Base-by-base conservation (phyloP, 1,140 invertebrate genomes). In the Drosophila lowei region DNA sequence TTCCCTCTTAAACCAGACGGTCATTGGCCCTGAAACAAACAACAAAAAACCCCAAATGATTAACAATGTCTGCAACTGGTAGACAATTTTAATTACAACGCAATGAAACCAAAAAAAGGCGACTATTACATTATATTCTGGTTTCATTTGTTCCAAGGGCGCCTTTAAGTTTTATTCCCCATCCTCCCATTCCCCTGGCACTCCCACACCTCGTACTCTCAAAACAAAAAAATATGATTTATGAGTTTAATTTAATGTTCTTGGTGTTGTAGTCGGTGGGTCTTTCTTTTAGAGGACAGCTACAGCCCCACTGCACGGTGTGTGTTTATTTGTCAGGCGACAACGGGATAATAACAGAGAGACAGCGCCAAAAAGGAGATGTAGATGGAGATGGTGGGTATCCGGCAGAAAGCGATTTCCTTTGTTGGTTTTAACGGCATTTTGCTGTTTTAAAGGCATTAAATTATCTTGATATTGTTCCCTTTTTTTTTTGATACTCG, bases 181-280 rank as follows among this genome's bases (percentile, higher is more conserved):
- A 72, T 62, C 46, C 56, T 30, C 58, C 25, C 28, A 30, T 0
- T 3, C 25, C 47, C 34, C 15, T 43, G 61, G 68, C 41, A 44
- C 65, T 21, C 54, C 16, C 56, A 42, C 57, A 52, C 66, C 62
- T 72, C 60, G 64, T 48, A 55, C 80, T 68, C 80, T 68, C 63
- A 54, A 48, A 72, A 23, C 41, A 53, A 52, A 83, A 85, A 85
- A 80, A 81, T 63, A 88, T 88, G 83, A 88, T 88, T 88, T 88
- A 88, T 88, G 83, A 79, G 83, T 88, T 88, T 83, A 88, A 88
- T 88, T 88, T 88, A 88, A 89, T 86, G 83, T 64, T 77, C 57
- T 68, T 77, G 78, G 68, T 81, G 63, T 48, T 81, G 48, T 28
- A 49, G 46, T 57, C 23, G 23, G 11, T 13, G 34, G 34, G 11